Evolutionary conservation across 2,888 invertebrate genomes (phyloP).

Genomic region (Stenchaetothrips biformis): DNA sequence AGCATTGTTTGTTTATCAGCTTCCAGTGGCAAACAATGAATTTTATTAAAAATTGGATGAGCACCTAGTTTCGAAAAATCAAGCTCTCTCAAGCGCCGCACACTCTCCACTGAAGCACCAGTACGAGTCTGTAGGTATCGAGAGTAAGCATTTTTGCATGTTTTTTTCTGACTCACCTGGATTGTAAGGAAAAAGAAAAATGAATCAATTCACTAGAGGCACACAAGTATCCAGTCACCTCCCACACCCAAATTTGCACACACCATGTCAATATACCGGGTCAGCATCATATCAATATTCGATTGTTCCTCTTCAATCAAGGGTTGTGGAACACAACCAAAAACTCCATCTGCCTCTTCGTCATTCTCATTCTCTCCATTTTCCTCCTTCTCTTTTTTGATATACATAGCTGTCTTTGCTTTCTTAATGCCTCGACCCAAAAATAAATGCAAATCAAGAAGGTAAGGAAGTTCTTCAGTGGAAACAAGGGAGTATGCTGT

Average conservation of each 20-base stretch:
- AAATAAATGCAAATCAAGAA: conserved; percentile 93
- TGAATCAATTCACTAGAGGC: neutral
- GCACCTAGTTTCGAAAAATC: conserved; percentile 53
- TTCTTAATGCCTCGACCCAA: conserved; percentile 58
- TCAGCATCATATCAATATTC: conserved; percentile 50
- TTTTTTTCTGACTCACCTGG: conserved; percentile 61
- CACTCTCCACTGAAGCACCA: conserved; percentile 81
- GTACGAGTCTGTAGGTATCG: conserved; percentile 86
- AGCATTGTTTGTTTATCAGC: conserved; percentile 52
- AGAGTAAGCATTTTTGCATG: conserved; percentile 82
- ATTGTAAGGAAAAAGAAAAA: conserved; percentile 35
- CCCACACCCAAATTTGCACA: conserved; percentile 42
- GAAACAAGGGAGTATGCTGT: conserved; percentile 86
- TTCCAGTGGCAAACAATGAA: conserved; percentile 43
- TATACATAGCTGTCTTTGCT: neutral
- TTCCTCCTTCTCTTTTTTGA: conserved; percentile 6
- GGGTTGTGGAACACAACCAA: conserved; percentile 77
- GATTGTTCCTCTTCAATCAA: conserved; percentile 76
- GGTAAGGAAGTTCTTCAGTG: conserved; percentile 85
- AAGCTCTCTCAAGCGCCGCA: conserved; percentile 74
- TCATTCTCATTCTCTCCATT: conserved; percentile 37
- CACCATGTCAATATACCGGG: conserved; percentile 69
- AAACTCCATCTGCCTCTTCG: conserved; percentile 56
- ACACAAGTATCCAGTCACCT: neutral
- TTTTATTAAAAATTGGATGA: conserved; percentile 59